These are phyloP conservation scores for Cryptotermes secundus DNA, from an alignment of 1,140 invertebrate species.

Conservation along the genomic window DNA sequence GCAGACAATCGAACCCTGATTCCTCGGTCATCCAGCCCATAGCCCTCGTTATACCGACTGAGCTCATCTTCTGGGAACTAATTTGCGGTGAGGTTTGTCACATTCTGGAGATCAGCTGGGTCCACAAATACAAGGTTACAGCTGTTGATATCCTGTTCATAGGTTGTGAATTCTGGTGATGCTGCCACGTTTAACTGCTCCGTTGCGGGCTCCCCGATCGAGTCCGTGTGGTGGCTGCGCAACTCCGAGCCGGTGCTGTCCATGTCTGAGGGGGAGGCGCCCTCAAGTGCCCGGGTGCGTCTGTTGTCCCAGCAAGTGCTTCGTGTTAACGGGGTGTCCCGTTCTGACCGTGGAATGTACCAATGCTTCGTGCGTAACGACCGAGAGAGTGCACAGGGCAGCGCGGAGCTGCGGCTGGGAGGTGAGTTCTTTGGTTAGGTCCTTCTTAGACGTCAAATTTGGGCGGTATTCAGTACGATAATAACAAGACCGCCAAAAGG, in stretches of 20 bases:
- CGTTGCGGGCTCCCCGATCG: conserved; percentile 50
- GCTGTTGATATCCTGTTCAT: conserved; percentile 49
- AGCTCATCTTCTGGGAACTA: too few relatives aligned
- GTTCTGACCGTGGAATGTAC: conserved; percentile 53
- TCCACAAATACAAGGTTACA: too few relatives aligned
- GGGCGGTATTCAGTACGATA: too few relatives aligned
- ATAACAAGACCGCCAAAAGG: too few relatives aligned
- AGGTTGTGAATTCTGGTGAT: conserved; percentile 57
- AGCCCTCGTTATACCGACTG: too few relatives aligned
- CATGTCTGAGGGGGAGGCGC: conserved; percentile 50
- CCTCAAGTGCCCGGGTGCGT: conserved; percentile 58
- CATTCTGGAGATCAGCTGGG: too few relatives aligned
- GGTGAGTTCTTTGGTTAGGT: conserved; percentile 46
- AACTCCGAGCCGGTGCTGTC: conserved; percentile 61
- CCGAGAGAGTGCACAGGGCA: conserved; percentile 49
- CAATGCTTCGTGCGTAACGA: conserved; percentile 53
- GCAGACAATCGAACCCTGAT: too few relatives aligned
- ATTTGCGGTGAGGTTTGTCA: too few relatives aligned
- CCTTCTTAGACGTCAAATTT: too few relatives aligned
- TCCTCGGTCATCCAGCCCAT: too few relatives aligned
- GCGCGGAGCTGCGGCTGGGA: conserved; percentile 51
- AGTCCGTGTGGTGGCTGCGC: conserved; percentile 55
- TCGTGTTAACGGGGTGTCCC: conserved; percentile 61
- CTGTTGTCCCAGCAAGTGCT: conserved; percentile 55
- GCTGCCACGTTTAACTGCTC: conserved; percentile 56